These are phyloP conservation scores for Dasypolia templi DNA, from an alignment of 2,888 invertebrate species.

Conservation along the genomic window DNA sequence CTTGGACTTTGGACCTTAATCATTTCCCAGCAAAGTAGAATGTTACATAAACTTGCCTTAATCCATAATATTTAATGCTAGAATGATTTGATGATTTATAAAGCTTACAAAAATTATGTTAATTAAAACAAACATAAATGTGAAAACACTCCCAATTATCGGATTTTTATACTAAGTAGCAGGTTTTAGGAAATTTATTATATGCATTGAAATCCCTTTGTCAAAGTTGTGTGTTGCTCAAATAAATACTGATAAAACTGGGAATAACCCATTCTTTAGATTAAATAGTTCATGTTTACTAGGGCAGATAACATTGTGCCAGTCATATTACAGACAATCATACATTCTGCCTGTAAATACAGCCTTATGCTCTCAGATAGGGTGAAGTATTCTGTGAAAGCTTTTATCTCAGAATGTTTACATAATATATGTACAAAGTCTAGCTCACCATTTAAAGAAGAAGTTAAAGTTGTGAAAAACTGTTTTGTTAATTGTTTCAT, in stretches of 20 bases:
- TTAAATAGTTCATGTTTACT: constrained; percentile 37
- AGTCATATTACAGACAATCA: constrained; percentile 4
- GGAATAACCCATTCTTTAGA: constrained; percentile 43
- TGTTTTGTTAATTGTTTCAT: constrained; percentile 25
- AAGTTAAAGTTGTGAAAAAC: constrained; percentile 13
- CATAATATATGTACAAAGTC: not conserved
- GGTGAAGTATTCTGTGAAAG: not conserved
- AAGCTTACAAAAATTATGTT: not conserved
- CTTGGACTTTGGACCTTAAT: not conserved
- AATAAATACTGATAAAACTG: constrained; percentile 41
- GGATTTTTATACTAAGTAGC: not conserved
- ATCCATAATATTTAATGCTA: not conserved
- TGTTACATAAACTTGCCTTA: not conserved
- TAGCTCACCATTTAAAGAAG: not conserved
- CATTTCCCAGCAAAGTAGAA: not conserved
- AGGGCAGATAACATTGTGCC: constrained; percentile 21
- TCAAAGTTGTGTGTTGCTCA: constrained; percentile 30
- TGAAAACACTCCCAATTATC: not conserved
- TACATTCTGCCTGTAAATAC: not conserved
- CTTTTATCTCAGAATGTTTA: not conserved
- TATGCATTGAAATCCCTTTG: constrained; percentile 34
- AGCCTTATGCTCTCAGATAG: not conserved
- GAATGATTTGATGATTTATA: not conserved
- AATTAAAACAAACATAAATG: not conserved
- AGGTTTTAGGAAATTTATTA: too few relatives aligned